These are phyloP conservation scores for Ceratina australensis DNA, from an alignment of 1,140 invertebrate species.

Conservation along the genomic window DNA sequence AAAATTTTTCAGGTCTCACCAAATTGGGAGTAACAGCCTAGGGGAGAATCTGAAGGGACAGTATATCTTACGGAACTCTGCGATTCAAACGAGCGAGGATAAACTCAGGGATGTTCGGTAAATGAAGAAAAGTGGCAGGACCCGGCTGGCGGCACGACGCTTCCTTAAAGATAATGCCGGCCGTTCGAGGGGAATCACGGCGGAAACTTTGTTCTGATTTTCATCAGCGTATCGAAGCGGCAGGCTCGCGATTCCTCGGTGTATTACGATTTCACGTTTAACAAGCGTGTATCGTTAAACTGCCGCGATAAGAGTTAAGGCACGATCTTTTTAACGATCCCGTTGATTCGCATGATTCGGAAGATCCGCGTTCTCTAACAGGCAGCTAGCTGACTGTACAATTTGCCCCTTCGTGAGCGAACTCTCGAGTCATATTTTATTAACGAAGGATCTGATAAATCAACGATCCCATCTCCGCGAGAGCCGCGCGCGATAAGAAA, in stretches of 20 bases:
- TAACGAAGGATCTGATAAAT: too few relatives aligned
- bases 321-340: too few relatives aligned
- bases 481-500: not conserved
- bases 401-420: too few relatives aligned
- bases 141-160: conserved; percentile 62
- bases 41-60: not conserved
- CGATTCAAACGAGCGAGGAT: conserved; percentile 4
- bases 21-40: not conserved
- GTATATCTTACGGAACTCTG: not conserved
- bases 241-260: not conserved
- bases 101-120: conserved; percentile 8
- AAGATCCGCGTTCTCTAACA: not conserved
- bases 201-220: not conserved
- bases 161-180: conserved; percentile 52
- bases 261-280: conserved; percentile 14
- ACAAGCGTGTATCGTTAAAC: conserved; percentile 12
- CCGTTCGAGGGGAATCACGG: conserved; percentile 10
- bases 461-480: not conserved
- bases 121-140: conserved; percentile 68
- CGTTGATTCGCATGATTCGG: not conserved
- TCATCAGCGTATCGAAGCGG: not conserved
- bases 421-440: too few relatives aligned
- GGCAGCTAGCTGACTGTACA: too few relatives aligned
- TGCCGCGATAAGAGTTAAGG: not conserved
- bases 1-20: not conserved